These are phyloP conservation scores for Smutsia temminckii DNA, from an alignment of 2,797 vertebrate species.

Conservation along the genomic window DNA sequence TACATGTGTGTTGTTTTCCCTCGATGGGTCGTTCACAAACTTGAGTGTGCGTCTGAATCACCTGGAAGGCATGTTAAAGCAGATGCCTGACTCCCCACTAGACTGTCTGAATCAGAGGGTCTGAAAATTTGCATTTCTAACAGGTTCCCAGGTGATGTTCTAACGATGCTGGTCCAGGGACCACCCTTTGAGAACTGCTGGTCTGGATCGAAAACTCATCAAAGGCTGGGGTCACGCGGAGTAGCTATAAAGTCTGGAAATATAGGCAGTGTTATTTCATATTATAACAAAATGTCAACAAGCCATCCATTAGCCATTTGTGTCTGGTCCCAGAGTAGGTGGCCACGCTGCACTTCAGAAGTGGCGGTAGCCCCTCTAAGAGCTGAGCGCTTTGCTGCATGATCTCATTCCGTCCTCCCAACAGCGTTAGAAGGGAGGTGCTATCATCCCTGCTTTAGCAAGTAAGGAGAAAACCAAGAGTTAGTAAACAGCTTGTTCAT, in stretches of 20 bases:
- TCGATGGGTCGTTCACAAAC: background rate
- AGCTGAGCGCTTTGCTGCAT: fast-evolving
- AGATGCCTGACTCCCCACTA: background rate
- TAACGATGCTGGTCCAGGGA: background rate
- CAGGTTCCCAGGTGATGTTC: background rate
- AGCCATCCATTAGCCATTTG: fast-evolving
- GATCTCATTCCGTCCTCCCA: background rate
- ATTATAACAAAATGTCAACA: background rate
- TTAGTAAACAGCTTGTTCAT: background rate
- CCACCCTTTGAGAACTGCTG: background rate
- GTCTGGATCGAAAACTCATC: background rate
- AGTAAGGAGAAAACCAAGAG: background rate
- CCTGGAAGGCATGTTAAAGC: background rate
- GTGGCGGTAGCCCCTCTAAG: background rate
- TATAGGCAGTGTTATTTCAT: background rate
- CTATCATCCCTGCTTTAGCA: background rate
- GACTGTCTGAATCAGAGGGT: background rate
- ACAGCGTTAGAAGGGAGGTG: background rate
- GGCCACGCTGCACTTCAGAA: fast-evolving
- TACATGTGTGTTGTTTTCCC: background rate
- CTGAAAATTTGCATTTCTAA: background rate
- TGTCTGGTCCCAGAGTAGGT: background rate
- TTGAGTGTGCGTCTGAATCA: background rate
- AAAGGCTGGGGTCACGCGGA: background rate
- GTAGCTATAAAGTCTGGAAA: background rate